These are phyloP conservation scores for Tiliacea citrago DNA, from an alignment of 2,888 invertebrate species.

Conservation along the genomic window DNA sequence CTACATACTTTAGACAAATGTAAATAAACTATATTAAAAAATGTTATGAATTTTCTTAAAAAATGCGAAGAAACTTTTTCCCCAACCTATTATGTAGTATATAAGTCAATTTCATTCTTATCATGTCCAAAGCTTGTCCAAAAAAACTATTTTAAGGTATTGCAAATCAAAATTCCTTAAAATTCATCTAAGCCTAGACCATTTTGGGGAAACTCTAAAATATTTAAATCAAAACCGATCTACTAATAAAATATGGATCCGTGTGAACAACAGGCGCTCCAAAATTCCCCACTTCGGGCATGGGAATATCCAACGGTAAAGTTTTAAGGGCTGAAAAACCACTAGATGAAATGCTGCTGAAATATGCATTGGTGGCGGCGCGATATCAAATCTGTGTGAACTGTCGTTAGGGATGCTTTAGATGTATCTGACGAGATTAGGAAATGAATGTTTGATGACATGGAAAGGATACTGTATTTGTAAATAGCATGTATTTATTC, in stretches of 20 bases:
- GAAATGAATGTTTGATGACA: conserved; percentile 27
- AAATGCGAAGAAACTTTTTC: no score
- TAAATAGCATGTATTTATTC: no score
- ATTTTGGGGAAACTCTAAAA: conserved; percentile 30
- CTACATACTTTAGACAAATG: no score
- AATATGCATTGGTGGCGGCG: conserved; percentile 47
- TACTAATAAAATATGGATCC: conserved; percentile 60
- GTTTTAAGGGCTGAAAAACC: conserved; percentile 58
- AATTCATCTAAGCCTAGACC: neutral
- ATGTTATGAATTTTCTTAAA: no score
- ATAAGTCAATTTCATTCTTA: no score
- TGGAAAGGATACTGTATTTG: neutral
- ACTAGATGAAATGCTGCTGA: conserved; percentile 50
- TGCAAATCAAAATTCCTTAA: neutral
- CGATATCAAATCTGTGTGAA: conserved; percentile 43
- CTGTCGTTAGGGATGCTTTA: conserved; percentile 37
- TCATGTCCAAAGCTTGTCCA: no score
- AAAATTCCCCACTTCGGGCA: conserved; percentile 42
- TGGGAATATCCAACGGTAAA: conserved; percentile 55
- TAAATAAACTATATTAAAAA: no score
- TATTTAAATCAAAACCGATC: conserved; percentile 48
- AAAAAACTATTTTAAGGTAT: no score
- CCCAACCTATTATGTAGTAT: no score
- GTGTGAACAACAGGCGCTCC: conserved; percentile 48
- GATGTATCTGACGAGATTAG: conserved; percentile 12